A percentile compares a stretch with the other conserved stretches of the same genome.
Evolutionary conservation across 2,113 vertebrate species (phyloP).

Genomic region (Protomyctophum bolini): DNA sequence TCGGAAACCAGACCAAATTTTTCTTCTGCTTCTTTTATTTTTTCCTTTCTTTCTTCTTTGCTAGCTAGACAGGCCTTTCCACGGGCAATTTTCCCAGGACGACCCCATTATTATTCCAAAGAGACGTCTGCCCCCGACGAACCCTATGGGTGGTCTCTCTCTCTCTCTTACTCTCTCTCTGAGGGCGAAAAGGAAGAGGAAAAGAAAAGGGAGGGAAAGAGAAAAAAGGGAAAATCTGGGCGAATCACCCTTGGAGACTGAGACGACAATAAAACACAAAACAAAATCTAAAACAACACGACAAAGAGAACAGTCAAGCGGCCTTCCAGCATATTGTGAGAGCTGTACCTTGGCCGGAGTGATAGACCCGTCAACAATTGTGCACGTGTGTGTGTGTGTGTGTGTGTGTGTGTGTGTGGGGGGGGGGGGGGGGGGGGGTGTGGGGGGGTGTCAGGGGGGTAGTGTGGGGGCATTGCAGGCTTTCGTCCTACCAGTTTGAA

Average conservation of each 20-base stretch:
- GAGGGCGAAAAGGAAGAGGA: slow-evolving; percentile 67
- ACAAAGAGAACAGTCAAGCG: slow-evolving; percentile 9
- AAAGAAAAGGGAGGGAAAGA: slow-evolving; percentile 41
- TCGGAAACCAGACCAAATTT: slow-evolving; percentile 79
- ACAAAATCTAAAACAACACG: slow-evolving; percentile 44
- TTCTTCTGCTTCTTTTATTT: slow-evolving; percentile 59
- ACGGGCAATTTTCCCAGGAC: slow-evolving; percentile 80
- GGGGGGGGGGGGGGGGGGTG: background rate
- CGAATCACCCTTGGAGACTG: slow-evolving; percentile 61
- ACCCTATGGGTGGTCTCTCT: slow-evolving; percentile 79
- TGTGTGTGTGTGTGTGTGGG: background rate
- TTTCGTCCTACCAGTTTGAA: background rate
- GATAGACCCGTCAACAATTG: background rate
- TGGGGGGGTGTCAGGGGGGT: background rate
- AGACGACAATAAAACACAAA: slow-evolving; percentile 68
- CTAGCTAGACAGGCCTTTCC: slow-evolving; percentile 66
- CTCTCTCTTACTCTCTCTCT: slow-evolving; percentile 26
- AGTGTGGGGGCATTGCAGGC: background rate
- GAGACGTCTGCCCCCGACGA: slow-evolving; percentile 76
- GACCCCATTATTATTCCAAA: slow-evolving; percentile 81
- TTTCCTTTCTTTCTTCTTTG: slow-evolving; percentile 52
- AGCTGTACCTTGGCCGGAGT: background rate
- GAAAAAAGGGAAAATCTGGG: slow-evolving; percentile 55
- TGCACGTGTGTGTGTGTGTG: background rate
- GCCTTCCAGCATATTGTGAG: slow-evolving; percentile 1